Evolutionary conservation across 2,888 invertebrate genomes (phyloP).

Genomic region (Drosophila anomalata): DNA sequence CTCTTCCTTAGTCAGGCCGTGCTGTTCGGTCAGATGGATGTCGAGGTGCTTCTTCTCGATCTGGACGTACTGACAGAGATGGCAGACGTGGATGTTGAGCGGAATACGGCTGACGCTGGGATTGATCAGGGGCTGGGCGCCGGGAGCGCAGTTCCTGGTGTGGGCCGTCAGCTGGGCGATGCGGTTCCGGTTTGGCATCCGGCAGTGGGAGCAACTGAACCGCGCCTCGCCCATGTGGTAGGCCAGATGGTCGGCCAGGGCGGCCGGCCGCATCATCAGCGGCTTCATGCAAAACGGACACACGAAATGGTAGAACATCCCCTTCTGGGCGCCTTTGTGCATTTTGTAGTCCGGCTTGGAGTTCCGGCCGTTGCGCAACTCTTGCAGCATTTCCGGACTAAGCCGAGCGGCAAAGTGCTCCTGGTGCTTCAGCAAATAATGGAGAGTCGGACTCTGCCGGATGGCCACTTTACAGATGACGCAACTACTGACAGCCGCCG

Average conservation of each 20-base stretch:
- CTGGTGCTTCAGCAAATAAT: slow-evolving; percentile 72
- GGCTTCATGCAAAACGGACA: slow-evolving; percentile 80
- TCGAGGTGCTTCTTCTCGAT: slow-evolving; percentile 86
- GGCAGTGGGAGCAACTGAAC: slow-evolving; percentile 87
- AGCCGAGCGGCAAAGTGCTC: slow-evolving; percentile 79
- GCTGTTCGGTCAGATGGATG: slow-evolving; percentile 85
- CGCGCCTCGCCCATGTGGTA: slow-evolving; percentile 92
- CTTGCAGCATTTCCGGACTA: slow-evolving; percentile 63
- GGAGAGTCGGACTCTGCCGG: slow-evolving; percentile 33
- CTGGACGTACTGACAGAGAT: slow-evolving; percentile 90
- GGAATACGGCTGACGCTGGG: neutral
- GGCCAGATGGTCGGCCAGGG: slow-evolving; percentile 88
- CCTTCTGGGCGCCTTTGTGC: fast-evolving
- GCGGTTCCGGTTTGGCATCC: slow-evolving; percentile 23
- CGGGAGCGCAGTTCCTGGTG: slow-evolving; percentile 21
- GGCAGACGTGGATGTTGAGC: slow-evolving; percentile 87
- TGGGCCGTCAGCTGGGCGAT: slow-evolving; percentile 46
- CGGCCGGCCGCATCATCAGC: slow-evolving; percentile 41
- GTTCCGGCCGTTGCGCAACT: slow-evolving; percentile 52
- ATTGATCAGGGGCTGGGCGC: slow-evolving; percentile 16
- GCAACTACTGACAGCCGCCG: slow-evolving; percentile 63
- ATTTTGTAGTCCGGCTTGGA: slow-evolving; percentile 41
- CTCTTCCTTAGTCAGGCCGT: slow-evolving; percentile 49
- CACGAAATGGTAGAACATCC: slow-evolving; percentile 50
- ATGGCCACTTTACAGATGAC: slow-evolving; percentile 64